Evolutionary conservation across 1,140 invertebrate species (phyloP).

Genomic region (Stegodyphus mimosarum): DNA sequence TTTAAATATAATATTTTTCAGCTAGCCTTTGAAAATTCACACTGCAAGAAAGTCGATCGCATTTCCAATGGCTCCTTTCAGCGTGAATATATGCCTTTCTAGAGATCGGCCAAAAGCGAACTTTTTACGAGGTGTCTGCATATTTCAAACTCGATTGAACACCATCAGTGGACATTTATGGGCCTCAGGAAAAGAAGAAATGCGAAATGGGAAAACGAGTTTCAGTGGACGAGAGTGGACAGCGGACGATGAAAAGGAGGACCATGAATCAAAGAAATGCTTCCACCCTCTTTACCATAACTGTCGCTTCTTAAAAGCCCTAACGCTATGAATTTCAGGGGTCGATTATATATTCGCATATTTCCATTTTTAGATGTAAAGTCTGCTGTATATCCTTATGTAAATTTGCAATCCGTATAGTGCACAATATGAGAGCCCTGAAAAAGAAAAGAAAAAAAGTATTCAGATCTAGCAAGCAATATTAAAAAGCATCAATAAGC

Average conservation of each 20-base stretch:
- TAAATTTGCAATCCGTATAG: too few species aligned
- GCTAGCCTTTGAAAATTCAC: too few species aligned
- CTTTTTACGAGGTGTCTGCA: slow-evolving; percentile 55
- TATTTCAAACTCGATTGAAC: slow-evolving; percentile 58
- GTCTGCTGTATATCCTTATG: too few species aligned
- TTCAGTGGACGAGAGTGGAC: slow-evolving; percentile 35
- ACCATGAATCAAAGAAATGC: slow-evolving; percentile 53
- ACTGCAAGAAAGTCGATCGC: too few species aligned
- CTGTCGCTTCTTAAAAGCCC: slow-evolving; percentile 7
- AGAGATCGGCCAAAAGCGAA: slow-evolving; percentile 7
- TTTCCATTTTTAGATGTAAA: too few species aligned
- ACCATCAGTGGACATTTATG: slow-evolving; percentile 52
- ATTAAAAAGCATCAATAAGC: too few species aligned
- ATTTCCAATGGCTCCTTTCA: slow-evolving; percentile 1
- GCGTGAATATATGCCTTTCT: neutral
- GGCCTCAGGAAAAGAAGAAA: neutral
- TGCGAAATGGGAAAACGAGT: slow-evolving; percentile 18
- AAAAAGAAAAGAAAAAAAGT: too few species aligned
- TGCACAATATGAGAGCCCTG: too few species aligned
- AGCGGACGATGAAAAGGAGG: slow-evolving; percentile 25
- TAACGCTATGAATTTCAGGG: neutral
- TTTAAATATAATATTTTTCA: too few species aligned
- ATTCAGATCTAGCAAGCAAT: too few species aligned
- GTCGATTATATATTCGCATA: neutral
- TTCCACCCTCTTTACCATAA: slow-evolving; percentile 25